Evolutionary conservation across 2,113 vertebrate genomes (phyloP), one percentile per base, ranked within the genome.

Genomic region (Dicentrarchus labrax): DNA sequence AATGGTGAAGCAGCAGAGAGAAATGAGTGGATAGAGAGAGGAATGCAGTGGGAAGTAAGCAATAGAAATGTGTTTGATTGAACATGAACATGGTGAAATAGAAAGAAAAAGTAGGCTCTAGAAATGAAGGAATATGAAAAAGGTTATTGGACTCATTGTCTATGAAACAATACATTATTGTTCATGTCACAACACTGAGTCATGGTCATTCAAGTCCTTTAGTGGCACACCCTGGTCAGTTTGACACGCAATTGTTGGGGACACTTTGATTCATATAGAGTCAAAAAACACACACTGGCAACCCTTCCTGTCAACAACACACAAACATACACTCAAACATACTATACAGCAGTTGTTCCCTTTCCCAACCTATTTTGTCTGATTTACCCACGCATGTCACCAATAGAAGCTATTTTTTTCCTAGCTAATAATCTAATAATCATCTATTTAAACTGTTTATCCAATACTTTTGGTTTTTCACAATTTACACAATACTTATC

Each of bases 141-240:
- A 38, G 36, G n/a, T 50, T 64, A 54, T 22, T 59, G 15, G 77
- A 72, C 48, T 17, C 22, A 57, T 78, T 53, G 38, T 72, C 7
- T 51, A 51, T 71, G 22, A 75, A 65, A 64, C 38, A 81, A 78
- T 48, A 5, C 3, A 21, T 17, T 15, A 65, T 22, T 4, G 41
- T 59, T 82, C 30, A 65, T 85, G 77, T 80, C 45, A 16, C 19
- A 4, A 39, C 57, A 43, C 2, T 86, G 85, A 82, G 68, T 83
- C 79, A 76, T 22, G 15, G 56, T 72, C 70, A 75, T 72, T 50
- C 17, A 73, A 7, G 12, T 56, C n/a, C 22, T 47, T 9, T 30
- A 15, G 9, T 41, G 73, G 6, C 88, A 87, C 86, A 43, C 88
- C 87, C 76, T 48, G 65, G 48, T 83, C 51, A 68, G 0, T 82